Conservation (phyloP, 2,888 invertebrate species). For the Microctonus hyperodae region DNA sequence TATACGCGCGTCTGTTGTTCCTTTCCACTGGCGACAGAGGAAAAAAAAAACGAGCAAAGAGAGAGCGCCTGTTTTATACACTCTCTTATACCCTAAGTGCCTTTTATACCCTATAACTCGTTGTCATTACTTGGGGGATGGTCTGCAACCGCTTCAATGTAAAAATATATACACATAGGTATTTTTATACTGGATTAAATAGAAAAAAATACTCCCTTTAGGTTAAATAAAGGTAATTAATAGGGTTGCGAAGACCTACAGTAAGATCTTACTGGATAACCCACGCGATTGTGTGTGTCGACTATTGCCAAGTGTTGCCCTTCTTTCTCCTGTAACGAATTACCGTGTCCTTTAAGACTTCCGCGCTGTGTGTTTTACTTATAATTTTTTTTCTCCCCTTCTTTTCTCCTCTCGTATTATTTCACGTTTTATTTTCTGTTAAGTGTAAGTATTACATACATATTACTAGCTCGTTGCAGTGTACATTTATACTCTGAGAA, state of each 20-base stretch:
- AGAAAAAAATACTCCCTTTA: slow-evolving; percentile 30
- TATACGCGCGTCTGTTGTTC: slow-evolving; percentile 54
- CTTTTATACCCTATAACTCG: slow-evolving; percentile 50
- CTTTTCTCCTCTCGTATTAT: neutral
- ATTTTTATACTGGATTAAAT: neutral
- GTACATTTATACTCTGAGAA: neutral
- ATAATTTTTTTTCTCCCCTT: neutral
- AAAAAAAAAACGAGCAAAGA: slow-evolving; percentile 34
- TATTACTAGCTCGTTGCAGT: neutral
- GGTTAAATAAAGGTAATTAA: slow-evolving; percentile 57
- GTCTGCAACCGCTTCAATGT: slow-evolving; percentile 30
- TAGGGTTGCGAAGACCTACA: slow-evolving; percentile 53
- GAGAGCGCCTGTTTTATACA: slow-evolving; percentile 57
- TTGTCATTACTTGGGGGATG: neutral
- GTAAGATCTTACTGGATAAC: slow-evolving; percentile 51
- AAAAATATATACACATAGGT: neutral
- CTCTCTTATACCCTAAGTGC: slow-evolving; percentile 57
- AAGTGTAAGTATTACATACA: neutral
- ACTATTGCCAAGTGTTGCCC: slow-evolving; percentile 46
- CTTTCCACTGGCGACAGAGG: slow-evolving; percentile 38
- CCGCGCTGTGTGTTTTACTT: slow-evolving; percentile 36
- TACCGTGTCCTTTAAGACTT: slow-evolving; percentile 44
- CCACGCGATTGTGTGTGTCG: slow-evolving; percentile 30
- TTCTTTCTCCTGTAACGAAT: slow-evolving; percentile 47
- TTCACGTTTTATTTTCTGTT: neutral